Conservation (phyloP, 2,113 vertebrate genomes). For the Chionodraco myersi region DNA sequence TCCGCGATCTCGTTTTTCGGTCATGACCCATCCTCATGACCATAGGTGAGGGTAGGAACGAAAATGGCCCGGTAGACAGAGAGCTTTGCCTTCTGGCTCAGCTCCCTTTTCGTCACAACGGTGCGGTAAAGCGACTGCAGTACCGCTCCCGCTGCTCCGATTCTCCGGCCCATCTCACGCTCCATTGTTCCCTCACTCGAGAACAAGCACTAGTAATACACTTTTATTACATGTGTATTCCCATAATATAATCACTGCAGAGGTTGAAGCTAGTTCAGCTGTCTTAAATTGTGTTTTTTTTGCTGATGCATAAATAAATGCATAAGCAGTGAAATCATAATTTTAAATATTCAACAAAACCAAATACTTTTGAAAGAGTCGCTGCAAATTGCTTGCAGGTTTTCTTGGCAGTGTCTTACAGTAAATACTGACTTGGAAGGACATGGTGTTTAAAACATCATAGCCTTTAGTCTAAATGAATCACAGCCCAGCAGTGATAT, state of each 20-base stretch:
- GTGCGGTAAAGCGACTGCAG: no score
- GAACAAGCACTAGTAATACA: not conserved
- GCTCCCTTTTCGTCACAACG: no score
- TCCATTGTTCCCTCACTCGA: no score
- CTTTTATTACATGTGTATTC: not conserved
- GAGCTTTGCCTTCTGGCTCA: no score
- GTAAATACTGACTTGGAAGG: conserved; percentile 61
- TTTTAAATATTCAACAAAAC: not conserved
- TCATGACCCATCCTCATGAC: no score
- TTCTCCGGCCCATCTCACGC: no score
- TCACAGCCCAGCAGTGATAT: conserved; percentile 66
- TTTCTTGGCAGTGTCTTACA: not conserved
- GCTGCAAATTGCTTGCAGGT: not conserved
- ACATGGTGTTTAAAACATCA: conserved; percentile 76
- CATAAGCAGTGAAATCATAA: not conserved
- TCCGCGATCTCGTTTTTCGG: no score
- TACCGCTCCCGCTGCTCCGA: no score
- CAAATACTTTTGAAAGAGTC: not conserved
- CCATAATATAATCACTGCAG: not conserved
- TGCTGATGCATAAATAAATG: not conserved
- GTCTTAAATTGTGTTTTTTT: not conserved
- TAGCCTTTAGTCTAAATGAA: conserved; percentile 75
- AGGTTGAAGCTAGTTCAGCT: not conserved
- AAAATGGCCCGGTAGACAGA: no score
- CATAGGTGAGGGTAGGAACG: no score